These are phyloP conservation scores for Lithophane semibrunnea DNA, from an alignment of 2,888 invertebrate genomes.

Conservation along the genomic window DNA sequence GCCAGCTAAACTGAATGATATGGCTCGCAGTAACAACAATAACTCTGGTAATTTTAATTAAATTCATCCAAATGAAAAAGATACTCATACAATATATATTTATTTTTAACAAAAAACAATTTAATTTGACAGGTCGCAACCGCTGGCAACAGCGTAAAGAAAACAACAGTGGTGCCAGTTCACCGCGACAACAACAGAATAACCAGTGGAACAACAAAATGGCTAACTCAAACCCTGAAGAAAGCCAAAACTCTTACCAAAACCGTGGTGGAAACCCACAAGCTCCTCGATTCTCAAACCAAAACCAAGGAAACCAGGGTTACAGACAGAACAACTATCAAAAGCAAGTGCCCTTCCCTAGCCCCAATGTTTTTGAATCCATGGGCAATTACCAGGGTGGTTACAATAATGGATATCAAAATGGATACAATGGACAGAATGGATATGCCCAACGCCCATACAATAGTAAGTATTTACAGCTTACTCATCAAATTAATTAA, in stretches of 20 bases:
- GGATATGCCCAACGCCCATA: constrained; percentile 87
- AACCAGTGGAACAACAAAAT: constrained; percentile 90
- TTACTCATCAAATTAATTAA: background rate
- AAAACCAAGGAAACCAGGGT: constrained; percentile 82
- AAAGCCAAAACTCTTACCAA: constrained; percentile 80
- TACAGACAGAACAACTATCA: constrained; percentile 89
- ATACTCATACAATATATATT: background rate
- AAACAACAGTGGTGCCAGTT: constrained; percentile 86
- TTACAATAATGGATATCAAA: constrained; percentile 89
- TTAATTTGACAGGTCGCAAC: constrained; percentile 84
- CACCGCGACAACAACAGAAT: constrained; percentile 88
- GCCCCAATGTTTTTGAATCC: constrained; percentile 90
- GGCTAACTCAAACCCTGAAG: constrained; percentile 80
- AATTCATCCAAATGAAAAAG: background rate
- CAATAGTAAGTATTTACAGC: constrained; percentile 79
- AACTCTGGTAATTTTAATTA: constrained; percentile 80
- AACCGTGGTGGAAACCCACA: constrained; percentile 82
- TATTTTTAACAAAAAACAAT: background rate
- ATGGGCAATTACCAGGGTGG: constrained; percentile 90
- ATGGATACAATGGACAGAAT: constrained; percentile 86
- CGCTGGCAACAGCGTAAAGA: constrained; percentile 92
- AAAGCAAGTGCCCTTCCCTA: constrained; percentile 90
- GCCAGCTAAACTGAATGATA: constrained; percentile 94
- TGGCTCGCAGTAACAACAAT: constrained; percentile 91
- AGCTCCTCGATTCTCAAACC: constrained; percentile 89